phyloP scores from a whole-genome alignment of 2,113 vertebrate genomes.

The Heterotilapia buettikoferi region DNA sequence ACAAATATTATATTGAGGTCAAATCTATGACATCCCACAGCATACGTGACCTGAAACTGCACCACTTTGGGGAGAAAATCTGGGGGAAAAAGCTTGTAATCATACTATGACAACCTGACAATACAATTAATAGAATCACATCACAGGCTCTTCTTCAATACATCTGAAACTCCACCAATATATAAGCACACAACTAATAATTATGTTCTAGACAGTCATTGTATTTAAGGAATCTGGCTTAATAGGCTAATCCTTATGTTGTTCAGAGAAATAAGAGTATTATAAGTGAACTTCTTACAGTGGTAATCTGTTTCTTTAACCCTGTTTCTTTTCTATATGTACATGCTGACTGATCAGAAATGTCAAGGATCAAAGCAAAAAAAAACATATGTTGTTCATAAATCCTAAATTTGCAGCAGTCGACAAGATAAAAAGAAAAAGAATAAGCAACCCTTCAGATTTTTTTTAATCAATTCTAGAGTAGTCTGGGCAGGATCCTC shows the following conservation, averaged over 20 bases:
- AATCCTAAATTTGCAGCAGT: not conserved
- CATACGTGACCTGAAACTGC: not conserved
- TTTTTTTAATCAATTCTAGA: not conserved
- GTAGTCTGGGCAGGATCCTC: not conserved
- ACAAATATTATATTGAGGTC: not conserved
- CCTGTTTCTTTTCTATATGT: not conserved
- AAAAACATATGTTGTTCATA: not conserved
- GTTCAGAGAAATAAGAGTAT: not conserved
- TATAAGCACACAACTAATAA: not conserved
- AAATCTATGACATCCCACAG: not conserved
- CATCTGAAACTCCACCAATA: not conserved
- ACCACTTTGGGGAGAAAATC: not conserved
- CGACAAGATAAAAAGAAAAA: not conserved
- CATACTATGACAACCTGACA: not conserved
- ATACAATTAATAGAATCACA: not conserved
- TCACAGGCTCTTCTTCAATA: not conserved
- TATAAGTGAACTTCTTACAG: not conserved
- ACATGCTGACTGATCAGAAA: not conserved
- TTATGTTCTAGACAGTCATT: not conserved
- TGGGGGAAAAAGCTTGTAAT: rapidly evolving
- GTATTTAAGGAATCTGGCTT: not conserved
- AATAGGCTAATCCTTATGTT: not conserved
- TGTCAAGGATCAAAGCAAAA: not conserved
- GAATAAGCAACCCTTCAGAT: not conserved
- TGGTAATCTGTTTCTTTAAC: not conserved